phyloP scores from a whole-genome alignment of 2,888 invertebrate species.

The Melinopterus prodromus region DNA sequence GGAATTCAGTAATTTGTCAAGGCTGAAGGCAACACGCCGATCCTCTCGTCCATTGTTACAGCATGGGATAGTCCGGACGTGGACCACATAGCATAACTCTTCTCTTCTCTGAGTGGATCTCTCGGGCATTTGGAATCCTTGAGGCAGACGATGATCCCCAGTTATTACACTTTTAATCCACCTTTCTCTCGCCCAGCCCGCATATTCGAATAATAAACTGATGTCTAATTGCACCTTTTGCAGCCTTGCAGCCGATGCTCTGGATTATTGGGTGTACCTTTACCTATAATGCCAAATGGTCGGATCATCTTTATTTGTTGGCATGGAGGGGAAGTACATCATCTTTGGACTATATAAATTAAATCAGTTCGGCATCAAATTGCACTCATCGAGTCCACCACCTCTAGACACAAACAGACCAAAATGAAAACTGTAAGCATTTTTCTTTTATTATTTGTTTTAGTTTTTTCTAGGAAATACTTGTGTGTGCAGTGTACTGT shows the following conservation, averaged over 20 bases:
- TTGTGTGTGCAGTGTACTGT: background rate
- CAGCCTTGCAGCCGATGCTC: constrained; percentile 40
- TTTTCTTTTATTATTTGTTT: background rate
- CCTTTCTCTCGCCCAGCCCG: constrained; percentile 36
- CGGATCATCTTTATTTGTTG: constrained; percentile 38
- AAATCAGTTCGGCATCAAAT: constrained; percentile 25
- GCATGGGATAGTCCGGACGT: background rate
- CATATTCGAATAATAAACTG: constrained; percentile 27
- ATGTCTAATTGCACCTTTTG: constrained; percentile 33
- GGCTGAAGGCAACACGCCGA: background rate
- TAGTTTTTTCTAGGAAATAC: background rate
- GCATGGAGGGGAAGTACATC: constrained; percentile 30
- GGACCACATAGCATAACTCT: constrained; percentile 6
- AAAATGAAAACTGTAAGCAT: constrained; percentile 34
- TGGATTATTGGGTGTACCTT: constrained; percentile 37
- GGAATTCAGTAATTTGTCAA: background rate
- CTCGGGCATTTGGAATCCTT: constrained; percentile 14
- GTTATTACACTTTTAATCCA: constrained; percentile 34
- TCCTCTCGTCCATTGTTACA: background rate
- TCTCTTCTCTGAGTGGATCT: constrained; percentile 10
- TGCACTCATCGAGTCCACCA: constrained; percentile 31
- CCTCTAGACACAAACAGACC: constrained; percentile 21
- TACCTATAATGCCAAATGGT: constrained; percentile 34
- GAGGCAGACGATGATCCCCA: constrained; percentile 6
- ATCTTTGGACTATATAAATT: constrained; percentile 34